phyloP scores from a whole-genome alignment of 2,888 invertebrate species.

The Brassicogethes aeneus region DNA sequence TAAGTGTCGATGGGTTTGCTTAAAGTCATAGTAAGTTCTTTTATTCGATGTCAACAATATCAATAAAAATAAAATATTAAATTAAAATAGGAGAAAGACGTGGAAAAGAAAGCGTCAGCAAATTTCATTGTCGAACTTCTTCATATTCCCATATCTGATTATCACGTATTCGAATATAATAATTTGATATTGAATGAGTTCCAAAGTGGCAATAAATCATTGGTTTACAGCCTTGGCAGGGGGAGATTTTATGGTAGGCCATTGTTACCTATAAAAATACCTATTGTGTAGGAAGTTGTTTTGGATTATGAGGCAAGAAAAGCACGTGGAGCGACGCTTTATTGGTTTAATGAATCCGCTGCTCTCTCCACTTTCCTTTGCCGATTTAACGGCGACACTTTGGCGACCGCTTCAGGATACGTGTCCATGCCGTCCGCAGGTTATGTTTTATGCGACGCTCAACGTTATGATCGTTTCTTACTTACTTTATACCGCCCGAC shows the following conservation, averaged over 20 bases:
- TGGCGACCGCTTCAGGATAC: slow-evolving; percentile 24
- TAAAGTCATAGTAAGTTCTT: too few species aligned
- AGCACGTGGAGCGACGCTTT: slow-evolving; percentile 28
- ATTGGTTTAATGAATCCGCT: slow-evolving; percentile 23
- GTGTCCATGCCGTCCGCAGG: slow-evolving; percentile 11
- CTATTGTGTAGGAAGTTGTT: slow-evolving; percentile 32
- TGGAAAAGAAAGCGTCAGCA: too few species aligned
- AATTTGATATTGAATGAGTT: slow-evolving; percentile 16
- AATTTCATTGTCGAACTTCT: too few species aligned
- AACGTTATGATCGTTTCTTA: too few species aligned
- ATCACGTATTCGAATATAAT: slow-evolving; percentile 13
- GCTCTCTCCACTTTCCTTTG: slow-evolving; percentile 10
- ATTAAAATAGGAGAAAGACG: too few species aligned
- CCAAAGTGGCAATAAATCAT: slow-evolving; percentile 30
- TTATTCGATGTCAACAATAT: too few species aligned
- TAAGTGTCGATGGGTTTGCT: too few species aligned
- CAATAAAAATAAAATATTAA: too few species aligned
- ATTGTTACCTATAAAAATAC: slow-evolving; percentile 39
- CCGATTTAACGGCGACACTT: slow-evolving; percentile 18
- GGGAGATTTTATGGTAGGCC: slow-evolving; percentile 33
- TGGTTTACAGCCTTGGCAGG: slow-evolving; percentile 28
- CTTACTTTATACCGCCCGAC: background rate
- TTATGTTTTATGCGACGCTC: background rate
- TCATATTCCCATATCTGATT: too few species aligned
- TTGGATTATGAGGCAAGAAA: slow-evolving; percentile 29